Conservation (phyloP, 2,797 vertebrate species). For the Trachops cirrhosus region DNA sequence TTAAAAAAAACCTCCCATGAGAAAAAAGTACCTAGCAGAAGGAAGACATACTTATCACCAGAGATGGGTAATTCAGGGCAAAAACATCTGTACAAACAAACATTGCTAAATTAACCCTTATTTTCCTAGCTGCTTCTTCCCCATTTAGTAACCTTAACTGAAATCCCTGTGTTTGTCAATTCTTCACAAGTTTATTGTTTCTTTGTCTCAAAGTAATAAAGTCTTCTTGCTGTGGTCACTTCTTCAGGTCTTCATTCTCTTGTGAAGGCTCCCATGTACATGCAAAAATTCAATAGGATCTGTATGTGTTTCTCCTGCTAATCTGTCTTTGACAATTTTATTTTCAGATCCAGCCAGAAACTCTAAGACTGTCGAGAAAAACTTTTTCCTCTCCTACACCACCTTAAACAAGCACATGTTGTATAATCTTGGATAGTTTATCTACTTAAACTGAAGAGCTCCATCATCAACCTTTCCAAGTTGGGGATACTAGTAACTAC, state of each 20-base stretch:
- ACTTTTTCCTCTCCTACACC: neutral
- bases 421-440: neutral
- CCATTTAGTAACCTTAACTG: neutral
- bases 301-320: neutral
- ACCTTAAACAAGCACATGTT: neutral
- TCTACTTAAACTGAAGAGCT: neutral
- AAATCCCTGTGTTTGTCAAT: neutral
- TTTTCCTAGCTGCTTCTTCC: neutral
- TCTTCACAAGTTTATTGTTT: neutral
- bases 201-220: neutral
- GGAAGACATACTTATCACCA: neutral
- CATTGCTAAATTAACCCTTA: neutral
- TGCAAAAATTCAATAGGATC: neutral
- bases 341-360: neutral
- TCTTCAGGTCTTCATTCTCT: neutral
- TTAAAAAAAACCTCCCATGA: no score
- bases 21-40: neutral
- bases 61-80: neutral
- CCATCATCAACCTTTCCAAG: neutral
- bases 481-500: neutral
- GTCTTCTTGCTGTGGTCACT: neutral
- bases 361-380: neutral
- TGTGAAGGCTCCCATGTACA: neutral
- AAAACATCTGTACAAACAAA: neutral
- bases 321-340: neutral